Evolutionary conservation across 2,797 vertebrate genomes (phyloP).

Genomic region (Scyliorhinus canicula): DNA sequence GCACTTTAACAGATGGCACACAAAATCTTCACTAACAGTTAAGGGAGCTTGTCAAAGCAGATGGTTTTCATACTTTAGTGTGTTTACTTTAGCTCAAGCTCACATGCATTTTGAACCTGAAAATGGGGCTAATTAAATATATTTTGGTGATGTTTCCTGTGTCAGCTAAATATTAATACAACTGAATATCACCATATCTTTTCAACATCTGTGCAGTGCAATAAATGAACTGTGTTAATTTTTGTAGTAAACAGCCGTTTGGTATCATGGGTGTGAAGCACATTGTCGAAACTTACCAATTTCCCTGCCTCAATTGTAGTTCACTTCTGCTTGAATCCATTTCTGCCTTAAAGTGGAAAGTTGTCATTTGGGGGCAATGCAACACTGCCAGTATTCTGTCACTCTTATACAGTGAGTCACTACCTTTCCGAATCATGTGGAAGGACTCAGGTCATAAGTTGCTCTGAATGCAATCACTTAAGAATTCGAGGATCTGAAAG

Average conservation of each 20-base stretch:
- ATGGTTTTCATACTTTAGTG: conserved; percentile 16
- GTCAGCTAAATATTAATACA: conserved; percentile 32
- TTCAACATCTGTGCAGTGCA: not conserved
- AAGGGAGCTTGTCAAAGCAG: conserved; percentile 27
- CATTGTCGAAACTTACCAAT: not conserved
- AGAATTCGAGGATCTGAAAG: not conserved
- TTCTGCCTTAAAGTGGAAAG: not conserved
- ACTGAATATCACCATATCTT: not conserved
- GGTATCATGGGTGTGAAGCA: not conserved
- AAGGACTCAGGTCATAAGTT: not conserved
- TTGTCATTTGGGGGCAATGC: not conserved
- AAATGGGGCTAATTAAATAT: conserved; percentile 31
- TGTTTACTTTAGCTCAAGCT: conserved; percentile 26
- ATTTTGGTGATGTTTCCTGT: conserved; percentile 24
- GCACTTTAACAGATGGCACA: conserved; percentile 29
- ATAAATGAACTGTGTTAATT: not conserved
- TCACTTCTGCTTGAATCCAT: not conserved
- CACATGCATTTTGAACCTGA: not conserved
- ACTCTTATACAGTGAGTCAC: not conserved
- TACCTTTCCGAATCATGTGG: not conserved
- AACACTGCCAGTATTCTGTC: not conserved
- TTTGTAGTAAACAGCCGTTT: not conserved
- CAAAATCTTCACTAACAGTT: conserved; percentile 8
- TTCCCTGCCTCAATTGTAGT: not conserved
- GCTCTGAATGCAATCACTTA: not conserved